A percentile compares a stretch with the other conserved stretches of the same genome.
Conservation (phyloP, 2,113 vertebrate species). For the Pelobates fuscus region DNA sequence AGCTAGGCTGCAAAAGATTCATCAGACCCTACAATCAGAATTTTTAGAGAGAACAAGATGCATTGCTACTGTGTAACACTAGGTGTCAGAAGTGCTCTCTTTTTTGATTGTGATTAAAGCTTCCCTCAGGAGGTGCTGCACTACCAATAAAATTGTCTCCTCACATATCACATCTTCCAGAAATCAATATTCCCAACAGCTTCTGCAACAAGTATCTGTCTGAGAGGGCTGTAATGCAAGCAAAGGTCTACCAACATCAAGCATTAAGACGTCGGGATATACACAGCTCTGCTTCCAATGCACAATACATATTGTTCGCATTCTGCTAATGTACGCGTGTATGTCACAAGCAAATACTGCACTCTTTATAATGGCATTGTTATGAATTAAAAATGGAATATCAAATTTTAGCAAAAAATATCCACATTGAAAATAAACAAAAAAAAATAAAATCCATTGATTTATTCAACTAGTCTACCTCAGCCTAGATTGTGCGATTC, state of each 20-base stretch:
- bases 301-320: not conserved
- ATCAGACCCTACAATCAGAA: too few species aligned
- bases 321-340: too few species aligned
- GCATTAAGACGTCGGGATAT: slow-evolving; percentile 19
- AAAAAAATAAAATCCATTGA: too few species aligned
- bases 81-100: slow-evolving; percentile 43
- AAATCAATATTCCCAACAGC: slow-evolving; percentile 50
- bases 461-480: too few species aligned
- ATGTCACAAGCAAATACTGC: too few species aligned
- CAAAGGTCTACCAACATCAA: slow-evolving; percentile 42
- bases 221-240: slow-evolving; percentile 41
- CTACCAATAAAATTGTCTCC: slow-evolving; percentile 48
- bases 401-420: too few species aligned
- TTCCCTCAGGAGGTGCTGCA: slow-evolving; percentile 29
- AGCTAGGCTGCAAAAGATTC: too few species aligned
- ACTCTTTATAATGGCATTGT: too few species aligned
- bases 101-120: not conserved
- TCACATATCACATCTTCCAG: slow-evolving; percentile 47
- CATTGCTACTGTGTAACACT: slow-evolving; percentile 8
- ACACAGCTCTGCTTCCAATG: not conserved
- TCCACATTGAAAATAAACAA: too few species aligned
- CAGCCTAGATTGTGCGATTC: too few species aligned
- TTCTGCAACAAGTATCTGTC: slow-evolving; percentile 49
- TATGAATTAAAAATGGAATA: too few species aligned
- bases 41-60: not conserved